Percentiles rank a stretch among this genome's conserved stretches.
Conservation (phyloP, 1,140 invertebrate genomes). For the Drosophila parabipectinata region DNA sequence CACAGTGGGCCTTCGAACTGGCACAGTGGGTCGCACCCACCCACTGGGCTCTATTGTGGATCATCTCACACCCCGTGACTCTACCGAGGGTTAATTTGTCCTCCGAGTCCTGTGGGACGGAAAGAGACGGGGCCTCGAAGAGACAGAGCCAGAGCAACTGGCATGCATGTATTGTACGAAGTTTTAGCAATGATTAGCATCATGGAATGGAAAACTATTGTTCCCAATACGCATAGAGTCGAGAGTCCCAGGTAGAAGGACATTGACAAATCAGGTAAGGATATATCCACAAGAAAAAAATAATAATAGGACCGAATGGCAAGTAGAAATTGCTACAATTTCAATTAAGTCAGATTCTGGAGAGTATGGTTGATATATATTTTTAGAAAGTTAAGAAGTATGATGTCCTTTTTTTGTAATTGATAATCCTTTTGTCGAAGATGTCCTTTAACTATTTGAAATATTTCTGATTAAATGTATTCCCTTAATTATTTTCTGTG, state of each 20-base stretch:
- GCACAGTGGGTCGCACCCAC: conserved; percentile 70
- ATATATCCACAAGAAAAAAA: conserved; percentile 16
- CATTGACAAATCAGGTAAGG: conserved; percentile 77
- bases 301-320: conserved; percentile 4
- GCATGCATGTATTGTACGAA: conserved; percentile 37
- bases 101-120: conserved; percentile 7
- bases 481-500: background rate
- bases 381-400: too few species aligned
- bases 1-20: conserved; percentile 27
- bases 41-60: conserved; percentile 46
- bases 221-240: conserved; percentile 70
- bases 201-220: conserved; percentile 73
- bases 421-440: background rate
- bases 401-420: background rate
- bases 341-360: conserved; percentile 51
- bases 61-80: conserved; percentile 36
- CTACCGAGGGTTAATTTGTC: conserved; percentile 63
- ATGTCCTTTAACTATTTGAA: too few species aligned
- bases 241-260: conserved; percentile 57
- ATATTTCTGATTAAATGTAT: too few species aligned
- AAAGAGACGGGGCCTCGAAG: background rate
- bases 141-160: background rate
- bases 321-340: conserved; percentile 27
- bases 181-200: conserved; percentile 80
- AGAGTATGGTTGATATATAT: background rate